A percentile compares a stretch with the other conserved stretches of the same genome.
Conservation (phyloP, 2,113 vertebrate species). For the Pogona vitticeps region DNA sequence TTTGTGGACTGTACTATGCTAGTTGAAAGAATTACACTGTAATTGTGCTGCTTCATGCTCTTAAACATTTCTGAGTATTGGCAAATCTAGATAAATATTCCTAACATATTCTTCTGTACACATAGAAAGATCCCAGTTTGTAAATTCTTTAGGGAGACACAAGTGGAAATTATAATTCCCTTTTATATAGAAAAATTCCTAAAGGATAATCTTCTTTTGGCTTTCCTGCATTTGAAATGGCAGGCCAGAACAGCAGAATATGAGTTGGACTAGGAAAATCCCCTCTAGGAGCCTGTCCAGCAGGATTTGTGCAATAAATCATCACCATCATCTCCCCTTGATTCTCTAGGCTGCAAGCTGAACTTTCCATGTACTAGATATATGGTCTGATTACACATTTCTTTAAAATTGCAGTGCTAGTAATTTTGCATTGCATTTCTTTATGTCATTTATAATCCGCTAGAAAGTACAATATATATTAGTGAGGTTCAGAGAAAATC, state of each 20-base stretch:
- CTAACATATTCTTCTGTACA: conserved; percentile 30
- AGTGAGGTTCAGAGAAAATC: too few relatives aligned
- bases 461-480: neutral
- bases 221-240: conserved; percentile 32
- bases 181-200: conserved; percentile 57
- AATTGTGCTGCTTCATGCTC: neutral
- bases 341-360: conserved; percentile 53
- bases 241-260: conserved; percentile 47
- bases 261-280: conserved; percentile 24
- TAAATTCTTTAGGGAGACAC: conserved; percentile 57
- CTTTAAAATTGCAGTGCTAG: neutral
- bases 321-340: neutral
- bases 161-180: conserved; percentile 56
- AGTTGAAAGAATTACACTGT: neutral
- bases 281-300: neutral
- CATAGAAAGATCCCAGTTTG: conserved; percentile 54
- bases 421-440: conserved; percentile 14
- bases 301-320: neutral
- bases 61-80: neutral
- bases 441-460: conserved; percentile 44
- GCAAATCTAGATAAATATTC: conserved; percentile 41
- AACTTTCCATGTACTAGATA: conserved; percentile 36
- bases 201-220: conserved; percentile 54
- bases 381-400: conserved; percentile 32
- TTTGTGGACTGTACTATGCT: neutral